Percentiles rank a stretch among this genome's conserved stretches.
Conservation (phyloP, 2,888 invertebrate genomes). For the Phyto melanocephala region DNA sequence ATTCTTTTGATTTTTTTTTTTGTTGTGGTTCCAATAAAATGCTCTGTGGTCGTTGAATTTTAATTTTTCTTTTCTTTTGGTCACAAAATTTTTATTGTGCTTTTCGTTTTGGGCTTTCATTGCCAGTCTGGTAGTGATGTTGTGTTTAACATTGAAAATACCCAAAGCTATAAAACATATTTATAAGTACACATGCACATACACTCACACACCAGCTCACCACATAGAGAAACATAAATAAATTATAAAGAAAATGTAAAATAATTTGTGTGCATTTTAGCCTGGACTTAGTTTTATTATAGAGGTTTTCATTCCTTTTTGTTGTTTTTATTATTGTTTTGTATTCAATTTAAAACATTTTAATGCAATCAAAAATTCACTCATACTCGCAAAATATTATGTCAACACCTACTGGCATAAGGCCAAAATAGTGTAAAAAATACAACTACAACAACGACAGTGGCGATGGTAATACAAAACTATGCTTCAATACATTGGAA, state of each 20-base stretch:
- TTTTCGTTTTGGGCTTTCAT: constrained; percentile 21
- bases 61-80: background rate
- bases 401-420: constrained; percentile 64
- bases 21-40: background rate
- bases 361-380: constrained; percentile 26
- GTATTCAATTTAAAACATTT: constrained; percentile 46
- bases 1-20: background rate
- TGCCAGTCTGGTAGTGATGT: constrained; percentile 54
- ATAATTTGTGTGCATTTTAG: constrained; percentile 30
- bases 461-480: constrained; percentile 10
- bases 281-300: constrained; percentile 31
- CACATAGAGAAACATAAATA: background rate
- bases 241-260: constrained; percentile 27
- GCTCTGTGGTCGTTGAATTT: constrained; percentile 2
- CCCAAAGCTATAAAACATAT: constrained; percentile 25
- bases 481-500: constrained; percentile 36
- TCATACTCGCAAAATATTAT: constrained; percentile 43
- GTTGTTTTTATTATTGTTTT: background rate
- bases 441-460: constrained; percentile 16
- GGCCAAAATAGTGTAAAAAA: constrained; percentile 64
- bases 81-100: constrained; percentile 3
- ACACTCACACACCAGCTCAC: background rate
- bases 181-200: background rate
- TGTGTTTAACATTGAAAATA: constrained; percentile 58
- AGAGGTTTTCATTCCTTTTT: background rate